Evolutionary conservation across 1,140 invertebrate species (phyloP).

Genomic region (Micrasema minimum): DNA sequence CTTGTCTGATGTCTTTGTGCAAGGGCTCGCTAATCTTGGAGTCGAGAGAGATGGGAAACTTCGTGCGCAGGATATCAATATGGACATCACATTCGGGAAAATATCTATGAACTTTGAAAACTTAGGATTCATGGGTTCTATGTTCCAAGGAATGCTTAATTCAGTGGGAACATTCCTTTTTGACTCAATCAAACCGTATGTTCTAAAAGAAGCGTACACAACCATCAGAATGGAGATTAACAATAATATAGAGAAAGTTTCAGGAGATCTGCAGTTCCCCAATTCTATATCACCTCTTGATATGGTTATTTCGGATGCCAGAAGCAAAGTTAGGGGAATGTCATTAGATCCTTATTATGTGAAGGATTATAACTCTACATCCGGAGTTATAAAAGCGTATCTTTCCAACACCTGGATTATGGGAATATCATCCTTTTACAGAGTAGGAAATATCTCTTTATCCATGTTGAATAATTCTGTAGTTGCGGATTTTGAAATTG

Average conservation of each 20-base stretch:
- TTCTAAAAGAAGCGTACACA: constrained; percentile 80
- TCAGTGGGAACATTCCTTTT: constrained; percentile 84
- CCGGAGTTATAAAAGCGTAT: constrained; percentile 75
- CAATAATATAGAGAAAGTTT: constrained; percentile 72
- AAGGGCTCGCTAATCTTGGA: constrained; percentile 73
- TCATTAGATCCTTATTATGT: constrained; percentile 79
- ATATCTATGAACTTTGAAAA: constrained; percentile 86
- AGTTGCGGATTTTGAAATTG: constrained; percentile 75
- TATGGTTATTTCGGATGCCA: constrained; percentile 78
- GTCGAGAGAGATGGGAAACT: constrained; percentile 79
- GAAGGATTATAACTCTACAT: constrained; percentile 75
- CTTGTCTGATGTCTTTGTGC: constrained; percentile 74
- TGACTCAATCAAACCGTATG: constrained; percentile 85
- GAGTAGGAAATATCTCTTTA: constrained; percentile 81
- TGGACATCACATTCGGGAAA: constrained; percentile 82
- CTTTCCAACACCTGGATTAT: constrained; percentile 79
- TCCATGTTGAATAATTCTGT: constrained; percentile 78
- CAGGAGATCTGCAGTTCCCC: constrained; percentile 77
- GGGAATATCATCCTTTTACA: constrained; percentile 82
- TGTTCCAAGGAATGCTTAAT: constrained; percentile 83
- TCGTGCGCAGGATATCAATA: constrained; percentile 79
- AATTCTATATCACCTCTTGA: constrained; percentile 88
- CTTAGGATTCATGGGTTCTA: constrained; percentile 76
- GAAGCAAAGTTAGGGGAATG: constrained; percentile 76
- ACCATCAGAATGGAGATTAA: constrained; percentile 75